These are phyloP conservation scores for Semotilus atromaculatus DNA, from an alignment of 2,797 vertebrate species.

Conservation along the genomic window DNA sequence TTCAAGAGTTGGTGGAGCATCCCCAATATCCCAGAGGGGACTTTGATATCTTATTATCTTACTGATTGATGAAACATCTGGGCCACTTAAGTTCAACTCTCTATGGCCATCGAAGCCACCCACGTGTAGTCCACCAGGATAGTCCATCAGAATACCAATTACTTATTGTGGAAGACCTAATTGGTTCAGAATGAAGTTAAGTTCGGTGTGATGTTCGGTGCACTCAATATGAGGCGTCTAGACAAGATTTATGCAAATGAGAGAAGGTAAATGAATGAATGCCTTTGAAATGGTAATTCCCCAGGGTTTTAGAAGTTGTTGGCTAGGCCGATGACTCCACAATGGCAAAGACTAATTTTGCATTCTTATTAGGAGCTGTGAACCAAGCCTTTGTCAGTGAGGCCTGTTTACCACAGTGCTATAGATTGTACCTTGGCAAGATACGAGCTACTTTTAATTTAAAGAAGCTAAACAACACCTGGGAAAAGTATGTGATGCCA, in stretches of 20 bases:
- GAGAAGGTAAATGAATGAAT: constrained; percentile 54
- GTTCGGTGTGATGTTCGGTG: constrained; percentile 64
- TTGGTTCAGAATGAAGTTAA: constrained; percentile 71
- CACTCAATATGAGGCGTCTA: constrained; percentile 59
- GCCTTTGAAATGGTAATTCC: constrained; percentile 70
- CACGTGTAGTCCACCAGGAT: constrained; percentile 51
- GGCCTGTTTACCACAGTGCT: neutral
- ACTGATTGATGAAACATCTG: constrained; percentile 70
- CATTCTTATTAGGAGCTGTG: constrained; percentile 20
- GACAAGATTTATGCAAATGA: constrained; percentile 59
- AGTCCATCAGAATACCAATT: constrained; percentile 67
- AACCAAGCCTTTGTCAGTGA: neutral
- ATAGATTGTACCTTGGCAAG: neutral
- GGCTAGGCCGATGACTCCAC: constrained; percentile 41
- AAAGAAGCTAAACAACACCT: neutral
- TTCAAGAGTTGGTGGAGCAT: constrained; percentile 37
- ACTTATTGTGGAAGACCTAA: constrained; percentile 64
- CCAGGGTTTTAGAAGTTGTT: constrained; percentile 53
- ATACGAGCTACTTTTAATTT: neutral
- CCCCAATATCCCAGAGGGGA: constrained; percentile 47
- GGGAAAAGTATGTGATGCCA: neutral
- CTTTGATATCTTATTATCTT: constrained; percentile 68
- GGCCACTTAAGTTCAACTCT: constrained; percentile 55
- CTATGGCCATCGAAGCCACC: constrained; percentile 39
- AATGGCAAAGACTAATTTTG: constrained; percentile 48